Evolutionary conservation across 2,888 invertebrate species (phyloP), one percentile per base, ranked within the genome.

Genomic region (Autographa pulchrina): DNA sequence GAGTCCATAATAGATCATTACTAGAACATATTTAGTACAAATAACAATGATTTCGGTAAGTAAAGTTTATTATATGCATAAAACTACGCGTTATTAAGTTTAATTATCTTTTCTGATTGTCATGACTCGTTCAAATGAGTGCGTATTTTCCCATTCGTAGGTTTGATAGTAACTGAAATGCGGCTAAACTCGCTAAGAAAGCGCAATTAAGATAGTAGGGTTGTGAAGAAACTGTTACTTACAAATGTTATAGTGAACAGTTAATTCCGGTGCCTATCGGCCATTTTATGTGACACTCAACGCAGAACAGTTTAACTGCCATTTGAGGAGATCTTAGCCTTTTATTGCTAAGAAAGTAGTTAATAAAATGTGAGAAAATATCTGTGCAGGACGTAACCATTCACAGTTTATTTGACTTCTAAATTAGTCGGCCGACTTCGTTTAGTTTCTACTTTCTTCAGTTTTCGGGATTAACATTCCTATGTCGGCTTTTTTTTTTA

Each of bases 271-370:
- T 82, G 81, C 81, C 79, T 86, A 88, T 88, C 81, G 78, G 84
- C 75, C 78, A 78, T 86, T 89, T 87, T 88, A 89, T 84, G 85
- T 70, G 85, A 85, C 88, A 87, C 89, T 91, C 86, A 83, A 86
- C 83, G 76, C 75, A 83, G 82, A 78, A 80, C 70, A 78, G 80
- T 82, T 82, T 85, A 84, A 84, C 80, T 85, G 72, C 78, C 78
- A 77, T 80, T 83, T 72, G 78, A 86, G 81, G 74, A 86, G 84
- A 85, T 78, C 82, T 79, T 58, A 68, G 64, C 82, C 72, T 84
- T 86, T 85, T 86, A 87, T 81, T 83, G 81, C 82, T 73, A 74
- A 75, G 80, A 85, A 83, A 84, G 81, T 81, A 82, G 84, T 85
- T 82, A 85, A 85, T 86, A 86, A 85, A 85, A 80, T 80, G 82